Percentiles rank a stretch among this genome's conserved stretches.
Evolutionary conservation across 1,140 invertebrate species (phyloP).

Genomic region (Drosophila grimshawi): DNA sequence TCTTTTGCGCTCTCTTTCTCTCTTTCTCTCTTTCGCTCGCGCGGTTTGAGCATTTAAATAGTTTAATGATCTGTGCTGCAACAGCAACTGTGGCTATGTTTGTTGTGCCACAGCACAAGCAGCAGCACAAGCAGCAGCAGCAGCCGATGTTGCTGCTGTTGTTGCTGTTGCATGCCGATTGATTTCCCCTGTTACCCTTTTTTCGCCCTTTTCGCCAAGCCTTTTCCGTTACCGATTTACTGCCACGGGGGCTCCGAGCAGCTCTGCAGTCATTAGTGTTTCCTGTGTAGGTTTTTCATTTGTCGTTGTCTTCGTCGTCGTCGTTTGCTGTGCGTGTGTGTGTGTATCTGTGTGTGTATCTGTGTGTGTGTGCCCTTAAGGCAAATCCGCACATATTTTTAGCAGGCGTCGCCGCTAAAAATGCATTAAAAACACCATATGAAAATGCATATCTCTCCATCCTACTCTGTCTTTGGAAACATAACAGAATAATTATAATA

Average conservation of each 20-base stretch:
- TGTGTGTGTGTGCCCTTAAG: slow-evolving; percentile 11
- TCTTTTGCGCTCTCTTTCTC: neutral
- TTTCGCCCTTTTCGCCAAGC: slow-evolving; percentile 16
- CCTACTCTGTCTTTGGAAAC: too few species aligned
- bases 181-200: slow-evolving; percentile 40
- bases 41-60: slow-evolving; percentile 68
- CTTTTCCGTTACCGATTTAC: slow-evolving; percentile 62
- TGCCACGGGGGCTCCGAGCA: slow-evolving; percentile 16
- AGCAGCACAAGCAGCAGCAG: slow-evolving; percentile 12
- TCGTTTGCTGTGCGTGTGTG: neutral
- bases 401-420: slow-evolving; percentile 35
- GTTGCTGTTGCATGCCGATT: slow-evolving; percentile 25
- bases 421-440: slow-evolving; percentile 26
- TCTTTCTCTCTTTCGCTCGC: slow-evolving; percentile 4
- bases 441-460: too few species aligned
- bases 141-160: slow-evolving; percentile 30
- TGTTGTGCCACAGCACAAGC: too few species aligned
- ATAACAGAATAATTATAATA: slow-evolving; percentile 2
- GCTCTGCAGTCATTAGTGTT: slow-evolving; percentile 75
- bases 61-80: slow-evolving; percentile 77
- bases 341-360: slow-evolving; percentile 40
- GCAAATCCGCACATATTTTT: slow-evolving; percentile 56
- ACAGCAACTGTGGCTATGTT: slow-evolving; percentile 14
- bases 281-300: slow-evolving; percentile 78
- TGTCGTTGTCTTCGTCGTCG: slow-evolving; percentile 47